These are phyloP conservation scores for Drosophila diplacantha DNA, from an alignment of 2,888 invertebrate genomes.

Conservation along the genomic window DNA sequence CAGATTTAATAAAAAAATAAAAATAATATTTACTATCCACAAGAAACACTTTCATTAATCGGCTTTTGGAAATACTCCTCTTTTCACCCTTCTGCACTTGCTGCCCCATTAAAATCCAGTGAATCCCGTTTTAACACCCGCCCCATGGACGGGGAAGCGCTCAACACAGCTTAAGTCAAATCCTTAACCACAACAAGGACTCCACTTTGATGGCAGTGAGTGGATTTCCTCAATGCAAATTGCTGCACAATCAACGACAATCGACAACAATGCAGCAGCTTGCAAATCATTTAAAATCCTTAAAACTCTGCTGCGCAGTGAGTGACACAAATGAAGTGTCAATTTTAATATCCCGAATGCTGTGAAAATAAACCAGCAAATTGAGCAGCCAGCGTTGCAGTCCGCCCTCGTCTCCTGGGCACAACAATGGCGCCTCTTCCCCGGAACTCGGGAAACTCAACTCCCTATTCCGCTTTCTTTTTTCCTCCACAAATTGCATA, in stretches of 20 bases:
- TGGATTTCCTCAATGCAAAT: slow-evolving; percentile 26
- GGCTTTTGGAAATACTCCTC: background rate
- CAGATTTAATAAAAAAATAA: background rate
- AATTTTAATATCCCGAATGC: slow-evolving; percentile 52
- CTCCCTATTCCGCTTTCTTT: slow-evolving; percentile 1
- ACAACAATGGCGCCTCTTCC: slow-evolving; percentile 11
- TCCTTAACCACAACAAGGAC: slow-evolving; percentile 30
- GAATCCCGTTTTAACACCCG: background rate
- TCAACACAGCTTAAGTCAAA: slow-evolving; percentile 19
- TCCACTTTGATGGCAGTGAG: slow-evolving; percentile 15
- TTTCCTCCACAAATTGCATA: slow-evolving; percentile 53
- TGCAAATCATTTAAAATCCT: slow-evolving; percentile 38
- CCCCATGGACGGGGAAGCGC: background rate
- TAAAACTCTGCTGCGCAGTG: slow-evolving; percentile 29
- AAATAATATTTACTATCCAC: background rate
- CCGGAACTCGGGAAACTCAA: background rate
- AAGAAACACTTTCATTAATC: background rate
- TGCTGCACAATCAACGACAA: slow-evolving; percentile 27
- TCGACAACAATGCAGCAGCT: slow-evolving; percentile 23
- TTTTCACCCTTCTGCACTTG: too few species aligned
- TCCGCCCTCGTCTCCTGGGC: slow-evolving; percentile 21
- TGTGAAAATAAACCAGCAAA: slow-evolving; percentile 40
- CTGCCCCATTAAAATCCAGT: background rate
- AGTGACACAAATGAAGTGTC: slow-evolving; percentile 61
- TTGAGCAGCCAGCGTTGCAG: slow-evolving; percentile 50